Evolutionary conservation across 1,140 invertebrate species (phyloP).

Genomic region (Melanaphis sacchari): DNA sequence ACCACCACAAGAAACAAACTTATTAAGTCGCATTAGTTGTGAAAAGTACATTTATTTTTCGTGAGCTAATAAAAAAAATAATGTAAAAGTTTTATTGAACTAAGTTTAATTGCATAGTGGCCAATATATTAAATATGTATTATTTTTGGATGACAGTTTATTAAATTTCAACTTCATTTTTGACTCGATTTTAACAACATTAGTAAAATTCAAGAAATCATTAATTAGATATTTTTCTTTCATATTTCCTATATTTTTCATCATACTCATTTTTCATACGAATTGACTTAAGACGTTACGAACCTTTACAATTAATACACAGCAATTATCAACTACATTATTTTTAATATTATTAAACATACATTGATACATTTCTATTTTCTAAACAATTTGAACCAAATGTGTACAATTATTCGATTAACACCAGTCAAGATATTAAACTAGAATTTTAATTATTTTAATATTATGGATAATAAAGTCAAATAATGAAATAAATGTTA

Average conservation of each 20-base stretch:
- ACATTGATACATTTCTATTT: background rate
- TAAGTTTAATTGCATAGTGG: too few species aligned
- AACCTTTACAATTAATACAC: background rate
- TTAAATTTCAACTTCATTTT: background rate
- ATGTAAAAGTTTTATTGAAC: too few species aligned
- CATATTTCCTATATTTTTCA: background rate
- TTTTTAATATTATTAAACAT: background rate
- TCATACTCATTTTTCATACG: background rate
- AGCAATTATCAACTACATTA: background rate
- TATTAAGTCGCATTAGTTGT: too few species aligned
- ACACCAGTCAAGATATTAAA: background rate
- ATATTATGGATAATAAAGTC: background rate
- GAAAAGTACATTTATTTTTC: too few species aligned
- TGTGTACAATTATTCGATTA: too few species aligned
- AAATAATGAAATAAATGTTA: too few species aligned
- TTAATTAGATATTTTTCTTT: background rate
- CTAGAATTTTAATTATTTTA: background rate
- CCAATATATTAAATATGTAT: too few species aligned
- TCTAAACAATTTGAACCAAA: background rate
- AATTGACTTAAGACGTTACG: background rate
- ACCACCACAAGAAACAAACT: too few species aligned
- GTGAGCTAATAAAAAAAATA: too few species aligned
- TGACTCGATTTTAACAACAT: background rate
- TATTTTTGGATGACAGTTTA: too few species aligned
- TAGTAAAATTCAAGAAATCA: background rate